Percentiles rank a stretch among this genome's conserved stretches.
Evolutionary conservation across 2,113 vertebrate genomes (phyloP).

Genomic region (Ancistrus triradiatus): DNA sequence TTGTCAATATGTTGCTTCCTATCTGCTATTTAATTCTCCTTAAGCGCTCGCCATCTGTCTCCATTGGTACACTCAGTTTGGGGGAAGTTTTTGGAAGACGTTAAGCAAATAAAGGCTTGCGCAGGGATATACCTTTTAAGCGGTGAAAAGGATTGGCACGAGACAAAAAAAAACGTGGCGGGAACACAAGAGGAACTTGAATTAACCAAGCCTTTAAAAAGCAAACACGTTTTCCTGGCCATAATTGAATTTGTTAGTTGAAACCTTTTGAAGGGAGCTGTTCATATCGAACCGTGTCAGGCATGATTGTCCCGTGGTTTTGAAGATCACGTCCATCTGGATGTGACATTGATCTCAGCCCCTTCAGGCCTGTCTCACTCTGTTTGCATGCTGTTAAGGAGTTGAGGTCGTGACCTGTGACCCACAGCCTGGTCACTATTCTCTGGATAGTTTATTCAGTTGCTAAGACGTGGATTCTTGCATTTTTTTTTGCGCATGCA

Average conservation of each 20-base stretch:
- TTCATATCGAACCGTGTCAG: too few species aligned
- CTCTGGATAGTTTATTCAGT: too few species aligned
- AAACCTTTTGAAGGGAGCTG: background rate
- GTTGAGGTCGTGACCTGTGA: constrained; percentile 28
- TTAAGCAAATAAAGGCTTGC: constrained; percentile 43
- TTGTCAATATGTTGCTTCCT: constrained; percentile 34
- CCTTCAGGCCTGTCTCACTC: background rate
- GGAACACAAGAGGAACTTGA: background rate
- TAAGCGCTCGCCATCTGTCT: constrained; percentile 37
- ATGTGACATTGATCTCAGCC: too few species aligned
- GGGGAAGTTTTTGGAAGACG: constrained; percentile 26
- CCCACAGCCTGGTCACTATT: background rate
- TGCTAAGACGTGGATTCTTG: too few species aligned
- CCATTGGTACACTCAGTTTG: constrained; percentile 25
- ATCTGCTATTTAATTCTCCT: constrained; percentile 26
- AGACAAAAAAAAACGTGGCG: background rate
- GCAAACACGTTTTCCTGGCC: background rate
- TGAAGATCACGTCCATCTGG: background rate
- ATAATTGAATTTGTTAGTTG: background rate
- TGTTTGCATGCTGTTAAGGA: constrained; percentile 18
- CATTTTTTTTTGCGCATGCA: too few species aligned
- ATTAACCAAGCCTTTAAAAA: background rate
- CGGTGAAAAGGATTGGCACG: constrained; percentile 25
- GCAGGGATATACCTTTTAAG: constrained; percentile 22
- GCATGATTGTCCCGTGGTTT: background rate